phyloP scores from a whole-genome alignment of 2,888 invertebrate genomes.

The Mycalesis mineus region DNA sequence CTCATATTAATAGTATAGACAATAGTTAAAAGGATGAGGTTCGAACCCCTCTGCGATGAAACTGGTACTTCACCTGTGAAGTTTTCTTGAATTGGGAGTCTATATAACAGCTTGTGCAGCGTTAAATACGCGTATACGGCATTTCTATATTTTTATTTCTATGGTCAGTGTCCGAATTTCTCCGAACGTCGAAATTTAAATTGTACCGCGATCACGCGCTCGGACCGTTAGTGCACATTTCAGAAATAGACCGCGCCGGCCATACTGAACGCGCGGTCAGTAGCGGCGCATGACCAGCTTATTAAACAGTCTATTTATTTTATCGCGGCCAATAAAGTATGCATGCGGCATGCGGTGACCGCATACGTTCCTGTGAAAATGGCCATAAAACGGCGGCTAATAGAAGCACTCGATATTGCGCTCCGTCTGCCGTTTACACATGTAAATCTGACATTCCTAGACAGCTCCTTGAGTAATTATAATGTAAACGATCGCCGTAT shows the following conservation, averaged over 20 bases:
- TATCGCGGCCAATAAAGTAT: constrained; percentile 68
- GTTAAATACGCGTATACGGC: no score
- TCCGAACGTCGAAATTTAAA: constrained; percentile 72
- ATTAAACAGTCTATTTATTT: constrained; percentile 73
- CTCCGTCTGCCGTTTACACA: constrained; percentile 9
- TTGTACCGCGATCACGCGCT: constrained; percentile 70
- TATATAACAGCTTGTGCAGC: no score
- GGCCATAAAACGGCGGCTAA: constrained; percentile 38
- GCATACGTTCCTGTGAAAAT: constrained; percentile 49
- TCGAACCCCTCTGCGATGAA: no score
- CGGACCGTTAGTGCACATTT: constrained; percentile 75
- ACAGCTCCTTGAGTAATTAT: not conserved
- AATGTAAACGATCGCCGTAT: not conserved
- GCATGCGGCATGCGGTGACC: constrained; percentile 47
- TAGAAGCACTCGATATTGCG: constrained; percentile 32
- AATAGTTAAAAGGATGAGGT: no score
- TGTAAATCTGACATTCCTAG: constrained; percentile 17
- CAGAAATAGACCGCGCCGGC: constrained; percentile 75
- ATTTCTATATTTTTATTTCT: no score
- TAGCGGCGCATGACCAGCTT: constrained; percentile 65
- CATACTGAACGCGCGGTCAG: constrained; percentile 68
- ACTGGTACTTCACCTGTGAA: no score
- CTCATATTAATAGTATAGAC: no score
- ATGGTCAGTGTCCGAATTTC: constrained; percentile 65
- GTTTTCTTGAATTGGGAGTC: no score